Evolutionary conservation across 2,888 invertebrate genomes (phyloP).

Genomic region (Meteorus colon): DNA sequence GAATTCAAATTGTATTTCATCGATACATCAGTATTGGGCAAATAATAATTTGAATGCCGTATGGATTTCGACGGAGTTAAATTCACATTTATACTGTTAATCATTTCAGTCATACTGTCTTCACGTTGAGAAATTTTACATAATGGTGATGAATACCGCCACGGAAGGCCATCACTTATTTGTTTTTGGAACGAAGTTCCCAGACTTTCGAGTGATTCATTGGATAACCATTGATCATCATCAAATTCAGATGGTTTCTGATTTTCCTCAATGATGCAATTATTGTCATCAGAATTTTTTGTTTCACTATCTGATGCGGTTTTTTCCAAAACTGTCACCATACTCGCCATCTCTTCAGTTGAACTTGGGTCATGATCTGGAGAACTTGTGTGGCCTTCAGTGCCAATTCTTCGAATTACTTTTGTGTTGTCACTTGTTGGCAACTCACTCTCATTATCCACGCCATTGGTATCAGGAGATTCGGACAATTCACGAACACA

Average conservation of each 20-base stretch:
- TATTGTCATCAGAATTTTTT: background rate
- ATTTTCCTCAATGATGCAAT: background rate
- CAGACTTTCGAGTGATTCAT: slow-evolving; percentile 22
- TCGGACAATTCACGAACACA: background rate
- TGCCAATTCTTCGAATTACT: background rate
- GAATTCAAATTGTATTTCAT: slow-evolving; percentile 64
- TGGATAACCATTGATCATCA: slow-evolving; percentile 16
- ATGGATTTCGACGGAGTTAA: slow-evolving; percentile 56
- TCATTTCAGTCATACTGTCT: slow-evolving; percentile 61
- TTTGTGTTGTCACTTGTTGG: background rate
- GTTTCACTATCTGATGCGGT: background rate
- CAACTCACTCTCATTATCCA: background rate
- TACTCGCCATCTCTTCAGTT: slow-evolving; percentile 16
- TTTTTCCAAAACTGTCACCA: slow-evolving; percentile 19
- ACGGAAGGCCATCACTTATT: slow-evolving; percentile 26
- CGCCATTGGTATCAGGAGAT: background rate
- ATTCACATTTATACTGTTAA: slow-evolving; percentile 58
- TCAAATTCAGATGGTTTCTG: background rate
- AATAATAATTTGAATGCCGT: slow-evolving; percentile 33
- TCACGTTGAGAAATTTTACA: slow-evolving; percentile 46
- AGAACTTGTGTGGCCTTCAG: slow-evolving; percentile 4
- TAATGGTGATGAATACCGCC: slow-evolving; percentile 37
- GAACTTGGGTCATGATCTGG: slow-evolving; percentile 22
- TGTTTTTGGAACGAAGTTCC: slow-evolving; percentile 21
- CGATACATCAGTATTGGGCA: slow-evolving; percentile 57